Evolutionary conservation across 2,888 invertebrate genomes (phyloP).

Genomic region (Scaptomyza polygonia): DNA sequence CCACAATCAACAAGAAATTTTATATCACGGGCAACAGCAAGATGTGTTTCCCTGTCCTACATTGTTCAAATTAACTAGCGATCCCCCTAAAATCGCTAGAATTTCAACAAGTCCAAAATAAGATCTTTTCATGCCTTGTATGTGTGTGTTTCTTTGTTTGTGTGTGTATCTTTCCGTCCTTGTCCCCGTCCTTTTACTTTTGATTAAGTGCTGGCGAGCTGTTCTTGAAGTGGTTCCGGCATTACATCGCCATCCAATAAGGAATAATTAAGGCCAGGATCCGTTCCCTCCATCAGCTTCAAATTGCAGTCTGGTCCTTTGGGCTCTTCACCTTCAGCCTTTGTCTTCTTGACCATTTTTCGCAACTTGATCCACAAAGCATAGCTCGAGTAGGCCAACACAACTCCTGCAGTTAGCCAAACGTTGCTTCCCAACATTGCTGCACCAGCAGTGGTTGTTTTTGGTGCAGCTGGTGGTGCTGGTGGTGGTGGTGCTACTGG

Average conservation of each 20-base stretch:
- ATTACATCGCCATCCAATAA: background rate
- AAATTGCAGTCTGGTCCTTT: background rate
- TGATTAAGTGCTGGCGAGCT: conserved; percentile 1
- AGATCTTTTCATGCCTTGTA: conserved; percentile 15
- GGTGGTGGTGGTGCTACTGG: background rate
- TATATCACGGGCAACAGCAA: conserved; percentile 34
- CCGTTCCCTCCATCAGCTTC: too few species aligned
- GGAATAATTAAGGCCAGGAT: background rate
- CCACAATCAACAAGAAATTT: conserved; percentile 23
- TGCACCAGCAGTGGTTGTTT: conserved; percentile 39
- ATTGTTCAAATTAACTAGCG: conserved; percentile 24
- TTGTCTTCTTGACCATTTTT: background rate
- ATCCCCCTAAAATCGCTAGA: conserved; percentile 54
- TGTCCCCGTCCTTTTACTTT: background rate
- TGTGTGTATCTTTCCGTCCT: conserved; percentile 4
- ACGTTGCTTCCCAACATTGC: conserved; percentile 3
- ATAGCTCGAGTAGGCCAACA: conserved; percentile 28
- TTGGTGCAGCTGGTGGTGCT: background rate
- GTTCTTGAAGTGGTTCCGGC: background rate
- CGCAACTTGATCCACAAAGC: conserved; percentile 51
- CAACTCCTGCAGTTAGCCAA: conserved; percentile 49
- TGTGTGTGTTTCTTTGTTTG: background rate
- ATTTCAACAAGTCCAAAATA: conserved; percentile 10
- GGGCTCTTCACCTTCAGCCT: background rate
- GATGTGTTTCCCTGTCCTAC: too few species aligned